Conservation (phyloP, 2,797 vertebrate genomes). For the Onychomys torridus region DNA sequence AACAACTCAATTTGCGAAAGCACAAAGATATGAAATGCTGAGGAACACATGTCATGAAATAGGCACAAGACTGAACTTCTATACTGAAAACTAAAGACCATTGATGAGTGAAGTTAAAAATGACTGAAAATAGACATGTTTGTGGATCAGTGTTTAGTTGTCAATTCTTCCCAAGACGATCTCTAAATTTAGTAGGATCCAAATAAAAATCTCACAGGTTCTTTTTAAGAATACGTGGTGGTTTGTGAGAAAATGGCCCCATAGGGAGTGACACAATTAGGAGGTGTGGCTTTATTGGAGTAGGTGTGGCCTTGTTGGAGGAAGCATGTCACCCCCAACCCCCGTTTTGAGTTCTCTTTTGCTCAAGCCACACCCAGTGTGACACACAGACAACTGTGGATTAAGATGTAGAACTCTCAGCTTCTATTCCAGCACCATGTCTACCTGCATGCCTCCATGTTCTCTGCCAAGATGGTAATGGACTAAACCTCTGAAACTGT, state of each 20-base stretch:
- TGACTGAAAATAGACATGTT: neutral
- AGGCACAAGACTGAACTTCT: neutral
- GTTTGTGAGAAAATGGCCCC: neutral
- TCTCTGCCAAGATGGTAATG: neutral
- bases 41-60: neutral
- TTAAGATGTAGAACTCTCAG: neutral
- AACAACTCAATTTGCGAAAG: neutral
- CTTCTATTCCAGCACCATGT: neutral
- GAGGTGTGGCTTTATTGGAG: neutral
- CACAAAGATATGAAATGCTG: neutral
- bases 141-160: neutral
- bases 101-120: conserved; percentile 8
- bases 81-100: neutral
- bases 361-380: neutral
- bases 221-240: neutral
- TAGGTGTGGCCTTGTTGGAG: neutral
- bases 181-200: neutral
- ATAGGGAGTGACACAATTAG: neutral
- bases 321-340: neutral
- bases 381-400: neutral
- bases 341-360: neutral
- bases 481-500: neutral
- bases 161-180: neutral
- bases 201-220: neutral
- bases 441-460: neutral